phyloP scores from a whole-genome alignment of 2,113 vertebrate genomes.

The Triplophysa tibetana region DNA sequence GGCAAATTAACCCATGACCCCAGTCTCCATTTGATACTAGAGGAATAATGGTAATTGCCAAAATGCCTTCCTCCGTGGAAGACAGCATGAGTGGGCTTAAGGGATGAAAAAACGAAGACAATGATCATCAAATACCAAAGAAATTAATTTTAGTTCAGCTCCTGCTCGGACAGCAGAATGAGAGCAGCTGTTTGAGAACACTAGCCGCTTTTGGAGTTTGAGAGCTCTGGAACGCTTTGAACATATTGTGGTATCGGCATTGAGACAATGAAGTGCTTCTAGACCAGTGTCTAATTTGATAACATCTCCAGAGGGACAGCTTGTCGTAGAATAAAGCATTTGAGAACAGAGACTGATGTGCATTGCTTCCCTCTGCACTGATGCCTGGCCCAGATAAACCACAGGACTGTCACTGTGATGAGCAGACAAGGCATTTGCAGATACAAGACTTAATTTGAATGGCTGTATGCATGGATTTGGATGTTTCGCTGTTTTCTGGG shows the following conservation, averaged over 20 bases:
- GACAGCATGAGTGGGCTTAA: slow-evolving; percentile 17
- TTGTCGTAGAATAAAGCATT: slow-evolving; percentile 38
- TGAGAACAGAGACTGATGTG: slow-evolving; percentile 27
- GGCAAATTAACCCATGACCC: slow-evolving; percentile 36
- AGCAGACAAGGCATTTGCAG: slow-evolving; percentile 18
- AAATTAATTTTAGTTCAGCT: slow-evolving; percentile 6
- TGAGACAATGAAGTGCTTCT: slow-evolving; percentile 25
- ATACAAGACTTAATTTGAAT: slow-evolving; percentile 17
- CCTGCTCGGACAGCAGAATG: slow-evolving; percentile 3
- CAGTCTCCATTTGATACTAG: slow-evolving; percentile 30
- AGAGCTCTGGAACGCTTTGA: slow-evolving; percentile 19
- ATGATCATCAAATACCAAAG: slow-evolving; percentile 41
- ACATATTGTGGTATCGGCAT: slow-evolving; percentile 20
- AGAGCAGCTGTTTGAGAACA: slow-evolving; percentile 18
- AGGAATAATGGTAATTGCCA: slow-evolving; percentile 30
- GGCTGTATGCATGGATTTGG: not conserved
- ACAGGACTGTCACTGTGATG: slow-evolving; percentile 13
- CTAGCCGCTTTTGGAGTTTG: slow-evolving; percentile 33
- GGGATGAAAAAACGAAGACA: slow-evolving; percentile 34
- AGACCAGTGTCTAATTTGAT: slow-evolving; percentile 38
- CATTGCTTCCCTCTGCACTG: slow-evolving; percentile 18
- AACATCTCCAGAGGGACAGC: slow-evolving; percentile 38
- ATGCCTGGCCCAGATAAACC: slow-evolving; percentile 31
- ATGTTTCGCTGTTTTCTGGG: slow-evolving; percentile 3
- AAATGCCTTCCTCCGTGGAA: slow-evolving; percentile 13